Evolutionary conservation across 2,113 vertebrate species (phyloP).

Genomic region (Xyrauchen texanus): DNA sequence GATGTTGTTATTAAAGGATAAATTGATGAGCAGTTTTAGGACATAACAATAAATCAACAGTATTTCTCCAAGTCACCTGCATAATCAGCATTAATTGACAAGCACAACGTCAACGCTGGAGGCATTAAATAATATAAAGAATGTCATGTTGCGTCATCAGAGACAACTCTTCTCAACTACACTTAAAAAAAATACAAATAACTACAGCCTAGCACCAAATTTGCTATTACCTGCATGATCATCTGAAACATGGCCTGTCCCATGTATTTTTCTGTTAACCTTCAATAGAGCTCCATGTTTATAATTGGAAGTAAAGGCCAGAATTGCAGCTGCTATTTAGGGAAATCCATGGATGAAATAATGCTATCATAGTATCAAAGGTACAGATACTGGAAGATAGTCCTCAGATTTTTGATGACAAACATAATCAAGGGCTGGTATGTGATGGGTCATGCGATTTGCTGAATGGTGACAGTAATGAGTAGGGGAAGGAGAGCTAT

Average conservation of each 20-base stretch:
- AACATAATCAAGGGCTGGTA: conserved; percentile 41
- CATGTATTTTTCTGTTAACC: too few species aligned
- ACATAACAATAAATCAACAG: too few species aligned
- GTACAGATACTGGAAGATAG: conserved; percentile 41
- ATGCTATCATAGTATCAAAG: conserved; percentile 37
- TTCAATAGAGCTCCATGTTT: not conserved
- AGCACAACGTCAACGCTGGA: not conserved
- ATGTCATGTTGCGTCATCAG: not conserved
- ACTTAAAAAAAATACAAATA: not conserved
- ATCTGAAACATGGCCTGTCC: too few species aligned
- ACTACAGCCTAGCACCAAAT: not conserved
- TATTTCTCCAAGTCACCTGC: not conserved
- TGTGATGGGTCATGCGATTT: conserved; percentile 26
- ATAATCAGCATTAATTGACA: conserved; percentile 1
- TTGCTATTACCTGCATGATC: not conserved
- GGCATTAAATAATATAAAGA: too few species aligned
- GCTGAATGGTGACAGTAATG: conserved; percentile 42
- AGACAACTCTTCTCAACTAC: too few species aligned
- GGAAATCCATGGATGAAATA: conserved; percentile 37
- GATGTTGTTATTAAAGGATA: too few species aligned
- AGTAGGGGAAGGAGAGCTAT: conserved; percentile 35
- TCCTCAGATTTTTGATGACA: conserved; percentile 48
- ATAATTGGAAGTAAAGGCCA: conserved; percentile 43
- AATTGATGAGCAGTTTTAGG: too few species aligned
- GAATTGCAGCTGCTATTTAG: conserved; percentile 13